Base-by-base conservation (phyloP, 1,140 invertebrate genomes). In the Macrostomum lignano region DNA sequence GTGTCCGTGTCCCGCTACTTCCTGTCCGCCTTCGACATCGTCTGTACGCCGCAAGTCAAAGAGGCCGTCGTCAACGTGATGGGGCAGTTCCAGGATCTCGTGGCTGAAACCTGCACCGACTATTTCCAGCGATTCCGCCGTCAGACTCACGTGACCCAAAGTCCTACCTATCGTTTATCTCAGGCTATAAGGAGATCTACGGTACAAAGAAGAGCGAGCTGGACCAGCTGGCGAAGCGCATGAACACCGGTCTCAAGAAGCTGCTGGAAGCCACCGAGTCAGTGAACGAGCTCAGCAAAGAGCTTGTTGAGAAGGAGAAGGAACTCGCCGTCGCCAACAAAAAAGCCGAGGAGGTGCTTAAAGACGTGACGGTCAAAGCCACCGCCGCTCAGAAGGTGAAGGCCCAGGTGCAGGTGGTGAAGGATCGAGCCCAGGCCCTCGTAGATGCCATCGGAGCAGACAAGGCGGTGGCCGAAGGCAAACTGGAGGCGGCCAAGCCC, bases 71-170 rank as follows among this genome's bases (percentile, higher is more conserved):
- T 86, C 1, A 69, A 70, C 39, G 73, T 77, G 15, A 67, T 91
- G 44, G 82, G 81, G 25, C 36, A 49, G 32, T 52, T 58, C 41
- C 57, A 93, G 61, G 79, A 91, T 51, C 67, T 74, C 13, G 82
- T 94, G 7, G 70, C 81, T 13, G 65, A 67, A 48, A 73, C 72
- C 21, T 88, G 79, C 14, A 52, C 62, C 2, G 77, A 88, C 51
- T 91, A 91, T 55, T 93, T 86, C 48, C 77, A 86, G 63, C 67
- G 79, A 41, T 88, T 75, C 49, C 66, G 84, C 20, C 63, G 82
- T 42, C 75, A 81, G 9, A 81, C 78, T 22, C 81, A 91, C 52
- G 84, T 93, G 2, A 94, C 84, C 84, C 82, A 7, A 93, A 91
- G 58, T 88, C 82, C 1, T 94, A 88, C 53, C 53, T 94, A 7